phyloP scores from a whole-genome alignment of 2,113 vertebrate genomes.

The Gambusia holbrooki region DNA sequence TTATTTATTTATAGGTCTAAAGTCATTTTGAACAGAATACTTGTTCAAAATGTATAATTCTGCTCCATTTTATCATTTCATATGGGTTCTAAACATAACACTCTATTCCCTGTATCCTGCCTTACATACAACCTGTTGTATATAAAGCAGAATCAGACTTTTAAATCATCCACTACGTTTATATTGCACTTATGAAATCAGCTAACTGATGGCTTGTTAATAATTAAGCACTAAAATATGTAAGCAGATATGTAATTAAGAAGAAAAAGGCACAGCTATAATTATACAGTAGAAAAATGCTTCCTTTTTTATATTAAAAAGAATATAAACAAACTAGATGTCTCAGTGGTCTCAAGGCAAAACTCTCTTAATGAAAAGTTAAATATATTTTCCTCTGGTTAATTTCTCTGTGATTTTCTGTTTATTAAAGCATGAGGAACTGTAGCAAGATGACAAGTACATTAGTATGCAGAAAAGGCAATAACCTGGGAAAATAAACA shows the following conservation, averaged over 20 bases:
- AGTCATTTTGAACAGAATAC: too few species aligned
- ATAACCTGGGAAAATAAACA: slow-evolving; percentile 60
- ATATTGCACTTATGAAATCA: not conserved
- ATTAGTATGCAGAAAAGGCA: slow-evolving; percentile 40
- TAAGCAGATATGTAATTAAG: not conserved
- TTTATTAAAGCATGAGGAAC: slow-evolving; percentile 42
- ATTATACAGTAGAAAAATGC: not conserved
- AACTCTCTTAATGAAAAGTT: slow-evolving; percentile 18
- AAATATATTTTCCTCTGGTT: slow-evolving; percentile 36
- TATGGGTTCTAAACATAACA: not conserved
- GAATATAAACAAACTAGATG: slow-evolving; percentile 6
- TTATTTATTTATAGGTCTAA: too few species aligned
- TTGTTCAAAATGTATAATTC: not conserved
- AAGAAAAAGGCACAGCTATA: not conserved
- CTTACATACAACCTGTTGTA: not conserved
- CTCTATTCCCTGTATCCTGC: not conserved
- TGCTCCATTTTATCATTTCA: too few species aligned
- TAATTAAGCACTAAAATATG: not conserved
- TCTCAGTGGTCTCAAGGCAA: slow-evolving; percentile 29
- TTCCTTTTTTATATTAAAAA: not conserved
- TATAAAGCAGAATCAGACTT: not conserved
- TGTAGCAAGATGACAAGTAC: slow-evolving; percentile 24
- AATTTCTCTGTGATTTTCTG: slow-evolving; percentile 43
- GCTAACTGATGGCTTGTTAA: not conserved
- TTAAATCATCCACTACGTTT: not conserved